phyloP scores from a whole-genome alignment of 2,888 invertebrate species.

The Drosophila phalerata region DNA sequence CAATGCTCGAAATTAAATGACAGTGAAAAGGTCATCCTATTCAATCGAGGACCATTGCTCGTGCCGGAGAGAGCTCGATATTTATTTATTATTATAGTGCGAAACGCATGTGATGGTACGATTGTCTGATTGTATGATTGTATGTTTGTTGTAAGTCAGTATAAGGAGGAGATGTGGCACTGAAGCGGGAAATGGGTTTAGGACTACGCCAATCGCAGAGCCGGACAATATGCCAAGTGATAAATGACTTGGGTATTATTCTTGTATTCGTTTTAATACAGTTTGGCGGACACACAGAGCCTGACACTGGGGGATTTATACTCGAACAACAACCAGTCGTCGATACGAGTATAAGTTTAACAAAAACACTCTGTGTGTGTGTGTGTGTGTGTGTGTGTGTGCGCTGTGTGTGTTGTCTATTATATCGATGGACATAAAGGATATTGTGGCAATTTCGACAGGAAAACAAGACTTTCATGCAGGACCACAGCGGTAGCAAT shows the following conservation, averaged over 20 bases:
- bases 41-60: slow-evolving; percentile 70
- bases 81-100: slow-evolving; percentile 81
- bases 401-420: slow-evolving; percentile 42
- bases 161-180: slow-evolving; percentile 53
- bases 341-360: slow-evolving; percentile 26
- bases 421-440: slow-evolving; percentile 73
- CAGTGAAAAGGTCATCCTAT: slow-evolving; percentile 79
- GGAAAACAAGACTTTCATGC: slow-evolving; percentile 73
- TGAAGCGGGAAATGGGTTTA: slow-evolving; percentile 83
- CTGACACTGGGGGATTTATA: slow-evolving; percentile 55
- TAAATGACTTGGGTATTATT: slow-evolving; percentile 83
- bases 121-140: not conserved
- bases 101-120: slow-evolving; percentile 58
- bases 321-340: slow-evolving; percentile 42
- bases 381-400: slow-evolving; percentile 7
- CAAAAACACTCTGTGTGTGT: slow-evolving; percentile 27
- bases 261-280: slow-evolving; percentile 66
- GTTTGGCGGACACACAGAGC: slow-evolving; percentile 53
- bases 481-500: slow-evolving; percentile 66
- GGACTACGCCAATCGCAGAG: slow-evolving; percentile 81
- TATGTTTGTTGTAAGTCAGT: slow-evolving; percentile 28
- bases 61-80: slow-evolving; percentile 61
- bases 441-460: slow-evolving; percentile 81
- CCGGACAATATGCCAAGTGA: slow-evolving; percentile 84
- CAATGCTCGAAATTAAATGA: slow-evolving; percentile 83